Evolutionary conservation across 2,797 vertebrate genomes (phyloP).

Genomic region (Dendrocincla fuliginosa): DNA sequence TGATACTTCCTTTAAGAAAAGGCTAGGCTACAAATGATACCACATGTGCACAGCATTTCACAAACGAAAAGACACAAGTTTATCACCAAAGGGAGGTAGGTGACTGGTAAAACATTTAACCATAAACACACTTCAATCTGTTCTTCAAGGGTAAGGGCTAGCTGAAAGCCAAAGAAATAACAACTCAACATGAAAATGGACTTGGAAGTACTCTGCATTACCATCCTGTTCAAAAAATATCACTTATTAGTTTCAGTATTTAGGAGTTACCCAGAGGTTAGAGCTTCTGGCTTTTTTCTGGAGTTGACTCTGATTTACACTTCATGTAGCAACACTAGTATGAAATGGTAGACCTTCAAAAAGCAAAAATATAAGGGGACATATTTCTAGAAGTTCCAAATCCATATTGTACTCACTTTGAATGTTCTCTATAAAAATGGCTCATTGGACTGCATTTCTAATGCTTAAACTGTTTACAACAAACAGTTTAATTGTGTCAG

Average conservation of each 20-base stretch:
- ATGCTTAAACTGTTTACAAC: neutral
- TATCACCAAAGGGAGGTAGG: neutral
- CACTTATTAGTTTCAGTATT: neutral
- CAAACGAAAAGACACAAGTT: neutral
- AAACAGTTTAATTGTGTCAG: neutral
- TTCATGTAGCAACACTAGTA: neutral
- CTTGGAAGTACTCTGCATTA: neutral
- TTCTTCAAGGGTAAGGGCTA: neutral
- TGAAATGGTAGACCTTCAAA: neutral
- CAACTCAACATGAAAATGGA: neutral
- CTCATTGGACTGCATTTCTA: neutral
- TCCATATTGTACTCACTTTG: neutral
- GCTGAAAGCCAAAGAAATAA: neutral
- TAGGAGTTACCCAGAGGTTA: neutral
- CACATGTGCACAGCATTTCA: neutral
- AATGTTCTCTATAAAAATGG: neutral
- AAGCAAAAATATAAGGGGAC: neutral
- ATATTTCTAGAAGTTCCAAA: neutral
- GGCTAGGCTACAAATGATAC: neutral
- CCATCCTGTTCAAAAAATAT: neutral
- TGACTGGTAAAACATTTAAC: neutral
- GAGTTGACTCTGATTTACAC: neutral
- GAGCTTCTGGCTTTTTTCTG: neutral
- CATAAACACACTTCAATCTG: neutral
- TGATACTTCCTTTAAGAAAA: neutral